Evolutionary conservation across 1,140 invertebrate genomes (phyloP).

Genomic region (Drosophila pachea): DNA sequence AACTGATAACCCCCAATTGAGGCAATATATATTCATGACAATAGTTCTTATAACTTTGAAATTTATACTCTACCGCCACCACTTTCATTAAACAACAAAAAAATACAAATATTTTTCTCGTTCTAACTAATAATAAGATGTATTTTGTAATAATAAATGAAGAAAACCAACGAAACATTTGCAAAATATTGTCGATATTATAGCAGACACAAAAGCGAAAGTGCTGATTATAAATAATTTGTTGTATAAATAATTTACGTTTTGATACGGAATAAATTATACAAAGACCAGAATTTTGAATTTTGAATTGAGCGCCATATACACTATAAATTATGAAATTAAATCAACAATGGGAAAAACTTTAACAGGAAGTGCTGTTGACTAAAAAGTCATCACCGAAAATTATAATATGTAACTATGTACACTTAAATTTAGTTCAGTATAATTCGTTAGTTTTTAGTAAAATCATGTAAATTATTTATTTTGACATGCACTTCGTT

Average conservation of each 20-base stretch:
- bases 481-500: neutral
- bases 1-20: conserved; percentile 35
- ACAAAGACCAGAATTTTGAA: conserved; percentile 10
- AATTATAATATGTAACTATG: too few relatives aligned
- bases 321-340: neutral
- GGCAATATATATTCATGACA: conserved; percentile 56
- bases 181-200: conserved; percentile 44
- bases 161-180: conserved; percentile 60
- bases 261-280: conserved; percentile 70
- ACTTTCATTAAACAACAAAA: conserved; percentile 30
- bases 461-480: neutral
- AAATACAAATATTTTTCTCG: conserved; percentile 39
- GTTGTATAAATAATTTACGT: conserved; percentile 66
- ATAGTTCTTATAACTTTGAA: conserved; percentile 47
- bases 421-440: too few relatives aligned
- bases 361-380: too few relatives aligned
- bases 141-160: conserved; percentile 67
- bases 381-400: too few relatives aligned
- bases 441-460: too few relatives aligned
- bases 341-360: too few relatives aligned
- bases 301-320: neutral
- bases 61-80: conserved; percentile 27
- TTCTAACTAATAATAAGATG: conserved; percentile 68
- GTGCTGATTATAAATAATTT: conserved; percentile 53
- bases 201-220: conserved; percentile 24